These are phyloP conservation scores for Lacanobia wlatinum DNA, from an alignment of 2,888 invertebrate species.

Conservation along the genomic window DNA sequence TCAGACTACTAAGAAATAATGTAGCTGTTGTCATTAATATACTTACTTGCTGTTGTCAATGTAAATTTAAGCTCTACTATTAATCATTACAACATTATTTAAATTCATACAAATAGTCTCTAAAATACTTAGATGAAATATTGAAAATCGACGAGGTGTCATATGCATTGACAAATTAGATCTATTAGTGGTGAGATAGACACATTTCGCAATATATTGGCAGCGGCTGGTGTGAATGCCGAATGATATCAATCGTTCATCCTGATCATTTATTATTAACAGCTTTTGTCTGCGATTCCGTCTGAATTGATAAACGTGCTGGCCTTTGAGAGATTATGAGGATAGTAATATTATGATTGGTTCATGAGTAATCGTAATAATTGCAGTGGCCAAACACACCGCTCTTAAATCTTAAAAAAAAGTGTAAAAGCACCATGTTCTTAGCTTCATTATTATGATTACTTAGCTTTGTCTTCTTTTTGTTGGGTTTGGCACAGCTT, in stretches of 20 bases:
- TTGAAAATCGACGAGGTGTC: slow-evolving; percentile 47
- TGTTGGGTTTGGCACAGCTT: too few relatives aligned
- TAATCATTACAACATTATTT: slow-evolving; percentile 49
- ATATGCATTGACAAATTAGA: slow-evolving; percentile 64
- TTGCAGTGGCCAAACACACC: not conserved
- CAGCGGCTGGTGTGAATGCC: slow-evolving; percentile 41
- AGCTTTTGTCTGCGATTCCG: slow-evolving; percentile 50
- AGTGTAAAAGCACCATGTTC: not conserved
- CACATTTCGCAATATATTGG: slow-evolving; percentile 60
- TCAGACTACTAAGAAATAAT: not conserved
- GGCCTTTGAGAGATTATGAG: slow-evolving; percentile 21
- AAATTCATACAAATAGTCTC: slow-evolving; percentile 35
- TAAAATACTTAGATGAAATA: slow-evolving; percentile 40
- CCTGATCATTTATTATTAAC: slow-evolving; percentile 59
- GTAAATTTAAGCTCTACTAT: slow-evolving; percentile 41
- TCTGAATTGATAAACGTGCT: slow-evolving; percentile 37
- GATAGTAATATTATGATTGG: not conserved
- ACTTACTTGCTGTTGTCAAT: not conserved
- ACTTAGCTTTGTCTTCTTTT: too few relatives aligned
- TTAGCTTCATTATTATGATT: not conserved
- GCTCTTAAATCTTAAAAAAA: not conserved
- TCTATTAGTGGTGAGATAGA: slow-evolving; percentile 64
- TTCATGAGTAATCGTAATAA: not conserved
- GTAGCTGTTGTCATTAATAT: not conserved
- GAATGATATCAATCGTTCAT: slow-evolving; percentile 50